Evolutionary conservation across 2,888 invertebrate species (phyloP), one percentile per base, ranked within the genome.

Genomic region (Sinopyrophorus schimmeli): DNA sequence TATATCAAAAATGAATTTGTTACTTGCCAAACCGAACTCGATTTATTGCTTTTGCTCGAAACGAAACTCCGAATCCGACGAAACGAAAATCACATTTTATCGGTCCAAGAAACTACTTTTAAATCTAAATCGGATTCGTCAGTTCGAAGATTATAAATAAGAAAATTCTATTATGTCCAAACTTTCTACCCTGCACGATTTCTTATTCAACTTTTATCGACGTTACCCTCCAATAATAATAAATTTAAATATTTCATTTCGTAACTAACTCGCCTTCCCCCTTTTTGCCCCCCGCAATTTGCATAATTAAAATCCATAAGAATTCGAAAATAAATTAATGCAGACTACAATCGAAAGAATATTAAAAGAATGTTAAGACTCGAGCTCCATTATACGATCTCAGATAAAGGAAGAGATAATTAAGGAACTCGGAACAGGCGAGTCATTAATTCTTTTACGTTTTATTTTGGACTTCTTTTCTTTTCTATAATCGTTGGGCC

Each of bases 341-440:
- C 49, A 52, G 26, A 49, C 52, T 51, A 42, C 54, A 59, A 58
- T 58, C 55, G 47, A 54, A 48, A 37, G 54, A 53, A 57, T 60
- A 59, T 56, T 56, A 59, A 56, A 55, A 53, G 55, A 58, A 59
- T 59, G 57, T 57, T 58, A 57, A 61, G 59, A 54, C 53, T 50
- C 14, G 53, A 40, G 46, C 53, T 58, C 60, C 59, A 60, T 60
- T 61, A 61, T 60, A 50, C 49, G 57, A 59, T 59, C 56, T 38
- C 50, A 60, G 61, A 63, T 63, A 61, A 62, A 60, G 57, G 62
- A 59, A 58, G 50, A 61, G 61, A 61, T 63, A 63, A 63, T 63
- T 63, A 61, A 61, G 60, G 60, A 61, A 59, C 53, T 55, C 50
- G 53, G 58, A 60, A 60, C 58, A 58, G 61, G 57, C 60, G 57